phyloP scores from a whole-genome alignment of 1,140 invertebrate genomes.

The Camponotus pennsylvanicus region DNA sequence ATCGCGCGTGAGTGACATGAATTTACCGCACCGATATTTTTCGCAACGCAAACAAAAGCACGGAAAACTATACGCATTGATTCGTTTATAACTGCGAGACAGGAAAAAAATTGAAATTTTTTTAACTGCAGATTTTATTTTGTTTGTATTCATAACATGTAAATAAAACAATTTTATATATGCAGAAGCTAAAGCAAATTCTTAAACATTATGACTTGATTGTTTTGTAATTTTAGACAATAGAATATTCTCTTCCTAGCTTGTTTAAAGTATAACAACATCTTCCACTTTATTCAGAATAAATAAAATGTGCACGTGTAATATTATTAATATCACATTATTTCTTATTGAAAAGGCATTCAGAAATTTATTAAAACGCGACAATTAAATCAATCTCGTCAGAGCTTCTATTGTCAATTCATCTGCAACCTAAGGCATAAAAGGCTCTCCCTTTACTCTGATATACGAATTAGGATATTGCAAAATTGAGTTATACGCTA shows the following conservation, averaged over 20 bases:
- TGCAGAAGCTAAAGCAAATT: not conserved
- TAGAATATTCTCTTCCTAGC: not conserved
- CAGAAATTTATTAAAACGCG: constrained; percentile 29
- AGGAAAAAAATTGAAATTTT: constrained; percentile 28
- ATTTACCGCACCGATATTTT: constrained; percentile 26
- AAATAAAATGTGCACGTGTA: not conserved
- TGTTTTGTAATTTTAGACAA: not conserved
- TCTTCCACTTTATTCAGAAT: not conserved
- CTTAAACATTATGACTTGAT: not conserved
- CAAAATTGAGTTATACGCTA: constrained; percentile 26
- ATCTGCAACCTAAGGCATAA: not conserved
- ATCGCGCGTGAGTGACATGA: constrained; percentile 41
- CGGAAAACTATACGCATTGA: constrained; percentile 5
- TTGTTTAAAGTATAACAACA: not conserved
- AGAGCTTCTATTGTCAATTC: not conserved
- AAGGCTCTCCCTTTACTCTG: not conserved
- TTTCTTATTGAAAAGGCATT: not conserved
- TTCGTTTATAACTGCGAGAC: not conserved
- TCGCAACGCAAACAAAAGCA: constrained; percentile 4
- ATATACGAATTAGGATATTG: not conserved
- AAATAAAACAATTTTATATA: not conserved
- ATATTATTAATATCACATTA: not conserved
- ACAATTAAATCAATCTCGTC: not conserved
- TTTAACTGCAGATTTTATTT: constrained; percentile 18
- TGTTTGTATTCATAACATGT: not conserved